These are phyloP conservation scores for Seira sanloemensis DNA, from an alignment of 2,888 invertebrate species.

Conservation along the genomic window DNA sequence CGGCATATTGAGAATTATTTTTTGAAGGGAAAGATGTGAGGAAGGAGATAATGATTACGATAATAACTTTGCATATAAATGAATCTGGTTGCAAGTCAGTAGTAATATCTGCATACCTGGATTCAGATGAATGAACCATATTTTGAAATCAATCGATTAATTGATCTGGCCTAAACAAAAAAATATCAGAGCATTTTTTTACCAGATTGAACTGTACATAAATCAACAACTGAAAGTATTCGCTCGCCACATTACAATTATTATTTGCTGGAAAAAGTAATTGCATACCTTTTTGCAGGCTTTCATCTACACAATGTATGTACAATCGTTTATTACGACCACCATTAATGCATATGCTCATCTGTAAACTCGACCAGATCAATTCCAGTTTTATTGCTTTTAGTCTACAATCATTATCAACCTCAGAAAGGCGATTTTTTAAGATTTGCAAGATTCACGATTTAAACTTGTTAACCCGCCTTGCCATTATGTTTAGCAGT, in stretches of 20 bases:
- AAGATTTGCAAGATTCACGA: slow-evolving; percentile 48
- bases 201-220: too few species aligned
- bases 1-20: background rate
- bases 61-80: slow-evolving; percentile 8
- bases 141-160: too few species aligned
- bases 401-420: slow-evolving; percentile 35
- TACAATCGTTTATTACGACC: background rate
- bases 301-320: background rate
- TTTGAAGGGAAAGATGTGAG: background rate
- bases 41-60: slow-evolving; percentile 7
- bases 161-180: too few species aligned
- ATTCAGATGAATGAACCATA: too few species aligned
- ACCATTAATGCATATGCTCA: background rate
- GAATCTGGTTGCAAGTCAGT: too few species aligned
- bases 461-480: slow-evolving; percentile 44
- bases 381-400: slow-evolving; percentile 24
- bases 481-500: slow-evolving; percentile 15
- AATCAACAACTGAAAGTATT: too few species aligned
- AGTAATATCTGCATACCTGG: too few species aligned
- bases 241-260: too few species aligned
- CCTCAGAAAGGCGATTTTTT: slow-evolving; percentile 1
- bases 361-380: slow-evolving; percentile 38
- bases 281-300: background rate
- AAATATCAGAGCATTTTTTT: too few species aligned
- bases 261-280: background rate